Conservation (phyloP, 2,888 invertebrate genomes). For the Cheilosia soror region DNA sequence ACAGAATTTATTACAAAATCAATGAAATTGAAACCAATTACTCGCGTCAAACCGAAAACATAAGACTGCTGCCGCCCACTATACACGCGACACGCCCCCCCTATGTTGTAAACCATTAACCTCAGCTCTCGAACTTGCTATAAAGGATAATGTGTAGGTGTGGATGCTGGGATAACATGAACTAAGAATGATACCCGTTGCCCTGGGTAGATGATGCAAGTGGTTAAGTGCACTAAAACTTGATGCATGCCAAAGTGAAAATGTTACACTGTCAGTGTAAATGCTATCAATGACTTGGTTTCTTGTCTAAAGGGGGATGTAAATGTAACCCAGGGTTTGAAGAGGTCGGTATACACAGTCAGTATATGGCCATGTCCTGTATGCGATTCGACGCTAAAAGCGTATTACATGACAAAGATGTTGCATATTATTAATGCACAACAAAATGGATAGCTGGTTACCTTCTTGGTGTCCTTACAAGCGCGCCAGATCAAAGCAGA, state of each 20-base stretch:
- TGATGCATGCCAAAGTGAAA: conserved; percentile 47
- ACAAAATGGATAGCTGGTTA: conserved; percentile 29
- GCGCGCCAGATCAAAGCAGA: conserved; percentile 30
- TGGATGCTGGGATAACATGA: conserved; percentile 22
- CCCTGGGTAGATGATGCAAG: conserved; percentile 51
- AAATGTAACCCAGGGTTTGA: conserved; percentile 12
- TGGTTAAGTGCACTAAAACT: conserved; percentile 63
- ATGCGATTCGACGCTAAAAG: conserved; percentile 38
- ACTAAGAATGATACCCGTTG: conserved; percentile 25
- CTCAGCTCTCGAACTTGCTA: not conserved
- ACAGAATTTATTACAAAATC: not conserved
- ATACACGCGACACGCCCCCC: not conserved
- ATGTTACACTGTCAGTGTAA: conserved; percentile 34
- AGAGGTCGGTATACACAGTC: not conserved
- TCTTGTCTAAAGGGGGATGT: conserved; percentile 21
- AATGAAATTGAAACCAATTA: not conserved
- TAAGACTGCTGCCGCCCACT: not conserved
- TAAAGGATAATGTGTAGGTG: conserved; percentile 1
- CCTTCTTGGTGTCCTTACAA: conserved; percentile 30
- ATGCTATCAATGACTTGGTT: conserved; percentile 55
- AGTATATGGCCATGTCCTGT: not conserved
- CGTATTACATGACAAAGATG: conserved; percentile 57
- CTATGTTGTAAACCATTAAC: conserved; percentile 14
- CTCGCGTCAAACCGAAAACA: not conserved
- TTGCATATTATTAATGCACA: conserved; percentile 47